Percentiles rank a stretch among this genome's conserved stretches.
Conservation (phyloP, 1,140 invertebrate genomes). For the Aphaenogaster rudis region DNA sequence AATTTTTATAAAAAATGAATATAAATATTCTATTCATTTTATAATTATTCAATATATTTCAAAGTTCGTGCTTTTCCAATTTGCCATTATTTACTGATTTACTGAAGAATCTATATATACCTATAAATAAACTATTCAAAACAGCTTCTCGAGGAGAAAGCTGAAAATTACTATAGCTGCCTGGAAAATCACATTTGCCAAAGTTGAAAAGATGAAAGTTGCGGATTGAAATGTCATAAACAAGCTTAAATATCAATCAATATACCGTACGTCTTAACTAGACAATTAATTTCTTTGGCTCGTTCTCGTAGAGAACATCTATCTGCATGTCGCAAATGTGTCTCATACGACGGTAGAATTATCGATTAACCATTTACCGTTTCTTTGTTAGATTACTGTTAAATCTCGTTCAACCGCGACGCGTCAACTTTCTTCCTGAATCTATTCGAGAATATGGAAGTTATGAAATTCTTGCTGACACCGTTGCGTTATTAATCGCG, state of each 20-base stretch:
- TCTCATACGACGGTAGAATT: conserved; percentile 2
- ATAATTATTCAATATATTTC: neutral
- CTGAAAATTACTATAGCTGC: neutral
- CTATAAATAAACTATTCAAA: neutral
- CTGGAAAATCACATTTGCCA: neutral
- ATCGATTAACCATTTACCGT: conserved; percentile 53
- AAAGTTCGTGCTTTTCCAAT: neutral
- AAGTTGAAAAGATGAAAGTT: neutral
- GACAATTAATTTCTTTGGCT: conserved; percentile 30
- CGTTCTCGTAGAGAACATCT: neutral
- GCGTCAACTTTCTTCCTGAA: conserved; percentile 39
- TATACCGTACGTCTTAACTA: neutral
- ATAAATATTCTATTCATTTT: neutral
- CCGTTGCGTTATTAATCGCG: conserved; percentile 50
- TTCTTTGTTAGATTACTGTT: conserved; percentile 50
- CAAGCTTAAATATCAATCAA: neutral
- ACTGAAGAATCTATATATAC: neutral
- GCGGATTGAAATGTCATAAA: neutral
- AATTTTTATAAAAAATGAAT: neutral
- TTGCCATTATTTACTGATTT: neutral
- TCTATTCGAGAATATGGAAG: conserved; percentile 28
- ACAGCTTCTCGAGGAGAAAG: neutral
- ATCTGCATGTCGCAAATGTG: neutral
- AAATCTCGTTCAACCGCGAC: conserved; percentile 31
- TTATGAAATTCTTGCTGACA: conserved; percentile 58